phyloP scores from a whole-genome alignment of 2,888 invertebrate species.

The Linnaemya vulpina region DNA sequence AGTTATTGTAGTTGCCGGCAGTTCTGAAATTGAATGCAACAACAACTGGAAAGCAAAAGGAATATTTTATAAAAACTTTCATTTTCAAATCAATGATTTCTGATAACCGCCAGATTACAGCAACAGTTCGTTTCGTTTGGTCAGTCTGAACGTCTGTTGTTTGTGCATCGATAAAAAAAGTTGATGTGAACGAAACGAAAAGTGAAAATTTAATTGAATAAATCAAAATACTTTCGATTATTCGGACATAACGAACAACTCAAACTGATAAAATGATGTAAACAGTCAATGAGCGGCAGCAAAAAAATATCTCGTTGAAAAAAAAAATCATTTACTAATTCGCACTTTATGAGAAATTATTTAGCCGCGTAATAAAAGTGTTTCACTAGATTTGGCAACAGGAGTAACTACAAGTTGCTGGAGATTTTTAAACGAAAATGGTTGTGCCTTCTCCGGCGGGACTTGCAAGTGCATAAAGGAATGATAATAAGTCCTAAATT shows the following conservation, averaged over 20 bases:
- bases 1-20: constrained; percentile 64
- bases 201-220: constrained; percentile 71
- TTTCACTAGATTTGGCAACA: constrained; percentile 10
- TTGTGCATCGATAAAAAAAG: constrained; percentile 64
- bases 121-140: constrained; percentile 25
- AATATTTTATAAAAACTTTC: constrained; percentile 68
- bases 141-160: constrained; percentile 55
- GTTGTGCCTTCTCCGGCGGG: not conserved
- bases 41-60: constrained; percentile 22
- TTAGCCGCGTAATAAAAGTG: constrained; percentile 27
- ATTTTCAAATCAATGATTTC: constrained; percentile 70
- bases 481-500: too few relatives aligned
- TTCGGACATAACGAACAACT: constrained; percentile 63
- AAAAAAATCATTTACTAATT: not conserved
- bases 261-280: constrained; percentile 54
- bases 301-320: not conserved
- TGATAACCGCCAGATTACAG: constrained; percentile 62
- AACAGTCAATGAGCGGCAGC: constrained; percentile 22
- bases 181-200: constrained; percentile 69
- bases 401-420: not conserved
- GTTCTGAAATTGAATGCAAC: constrained; percentile 60
- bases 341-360: constrained; percentile 46
- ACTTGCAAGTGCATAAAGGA: too few relatives aligned
- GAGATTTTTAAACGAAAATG: too few relatives aligned
- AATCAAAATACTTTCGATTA: constrained; percentile 70